Conservation (phyloP, 92 coral and sea anemone genomes). For the Palythoa heliodiscus region DNA sequence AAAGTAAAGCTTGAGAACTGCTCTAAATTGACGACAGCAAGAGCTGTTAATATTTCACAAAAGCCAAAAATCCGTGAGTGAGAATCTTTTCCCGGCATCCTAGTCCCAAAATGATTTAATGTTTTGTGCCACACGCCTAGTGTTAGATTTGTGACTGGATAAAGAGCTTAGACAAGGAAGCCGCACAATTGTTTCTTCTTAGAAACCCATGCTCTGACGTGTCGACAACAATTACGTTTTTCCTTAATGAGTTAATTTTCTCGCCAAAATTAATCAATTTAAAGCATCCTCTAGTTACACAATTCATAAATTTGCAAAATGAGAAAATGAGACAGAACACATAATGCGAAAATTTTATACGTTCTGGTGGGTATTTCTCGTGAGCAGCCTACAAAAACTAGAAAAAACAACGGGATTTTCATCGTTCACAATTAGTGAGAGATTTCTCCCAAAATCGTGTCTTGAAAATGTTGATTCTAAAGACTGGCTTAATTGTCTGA, state of each 20-base stretch:
- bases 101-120: background rate
- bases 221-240: background rate
- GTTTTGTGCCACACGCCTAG: background rate
- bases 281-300: background rate
- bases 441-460: conserved; percentile 15
- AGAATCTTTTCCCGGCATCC: no score
- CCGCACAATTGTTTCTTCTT: background rate
- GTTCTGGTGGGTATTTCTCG: background rate
- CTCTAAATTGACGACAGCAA: background rate
- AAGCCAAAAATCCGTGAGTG: background rate
- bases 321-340: background rate
- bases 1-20: background rate
- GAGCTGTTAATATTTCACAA: background rate
- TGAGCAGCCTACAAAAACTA: conserved; percentile 1
- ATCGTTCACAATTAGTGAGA: conserved; percentile 18
- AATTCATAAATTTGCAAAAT: background rate
- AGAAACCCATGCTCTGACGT: background rate
- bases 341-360: background rate
- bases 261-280: background rate
- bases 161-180: background rate
- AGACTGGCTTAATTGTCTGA: conserved; percentile 24
- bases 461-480: background rate
- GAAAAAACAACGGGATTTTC: conserved; percentile 3
- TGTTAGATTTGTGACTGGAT: background rate
- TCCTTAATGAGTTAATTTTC: background rate